Conservation (phyloP, 2,797 vertebrate species). For the Manis javanica region DNA sequence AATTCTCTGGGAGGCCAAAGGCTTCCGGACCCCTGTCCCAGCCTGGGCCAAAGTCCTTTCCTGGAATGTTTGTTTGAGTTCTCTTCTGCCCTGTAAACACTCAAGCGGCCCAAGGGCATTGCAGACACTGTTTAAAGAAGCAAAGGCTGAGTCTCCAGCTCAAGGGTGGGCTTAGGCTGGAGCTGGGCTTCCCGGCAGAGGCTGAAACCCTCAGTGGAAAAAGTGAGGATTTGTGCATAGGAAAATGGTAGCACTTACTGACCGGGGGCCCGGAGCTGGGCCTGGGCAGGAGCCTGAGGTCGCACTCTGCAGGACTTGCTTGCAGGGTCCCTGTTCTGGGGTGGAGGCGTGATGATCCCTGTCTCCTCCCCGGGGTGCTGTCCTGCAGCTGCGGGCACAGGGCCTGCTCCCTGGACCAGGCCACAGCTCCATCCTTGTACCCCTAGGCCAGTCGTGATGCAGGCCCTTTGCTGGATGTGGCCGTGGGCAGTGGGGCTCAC, state of each 20-base stretch:
- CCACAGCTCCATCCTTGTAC: too few species aligned
- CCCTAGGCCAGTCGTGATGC: rapidly evolving
- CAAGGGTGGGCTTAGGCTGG: rapidly evolving
- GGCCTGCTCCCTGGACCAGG: background rate
- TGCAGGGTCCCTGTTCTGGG: background rate
- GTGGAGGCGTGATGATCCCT: rapidly evolving
- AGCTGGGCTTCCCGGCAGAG: background rate
- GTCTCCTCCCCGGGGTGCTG: rapidly evolving
- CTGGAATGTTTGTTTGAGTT: slow-evolving; percentile 48
- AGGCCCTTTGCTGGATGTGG: too few species aligned
- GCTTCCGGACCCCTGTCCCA: background rate
- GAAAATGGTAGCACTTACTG: rapidly evolving
- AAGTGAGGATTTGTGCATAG: rapidly evolving
- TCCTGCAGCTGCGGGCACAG: background rate
- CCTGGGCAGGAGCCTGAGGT: background rate
- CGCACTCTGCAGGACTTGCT: background rate
- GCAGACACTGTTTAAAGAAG: background rate
- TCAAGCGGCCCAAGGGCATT: rapidly evolving
- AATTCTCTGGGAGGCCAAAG: background rate
- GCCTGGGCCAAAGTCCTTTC: background rate
- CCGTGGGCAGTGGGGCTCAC: rapidly evolving
- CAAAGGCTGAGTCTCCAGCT: background rate
- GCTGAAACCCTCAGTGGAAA: too few species aligned
- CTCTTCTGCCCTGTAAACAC: background rate
- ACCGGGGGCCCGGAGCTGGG: rapidly evolving